phyloP scores from a whole-genome alignment of 2,797 vertebrate genomes.

The Coregonus ussuriensis region DNA sequence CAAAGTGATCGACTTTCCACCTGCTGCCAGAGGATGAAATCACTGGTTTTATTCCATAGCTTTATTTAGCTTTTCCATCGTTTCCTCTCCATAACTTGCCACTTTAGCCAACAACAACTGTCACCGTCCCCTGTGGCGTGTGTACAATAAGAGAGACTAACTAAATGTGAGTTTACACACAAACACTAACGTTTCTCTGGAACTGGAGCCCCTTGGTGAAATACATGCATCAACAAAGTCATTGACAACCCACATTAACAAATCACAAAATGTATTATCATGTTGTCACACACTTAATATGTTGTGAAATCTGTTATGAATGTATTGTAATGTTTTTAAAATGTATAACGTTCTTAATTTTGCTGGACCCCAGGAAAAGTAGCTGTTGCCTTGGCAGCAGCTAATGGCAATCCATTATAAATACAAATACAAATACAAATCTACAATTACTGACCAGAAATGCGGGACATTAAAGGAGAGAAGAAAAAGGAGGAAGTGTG shows the following conservation, averaged over 20 bases:
- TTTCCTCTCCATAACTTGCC: conserved; percentile 4
- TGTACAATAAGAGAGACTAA: conserved; percentile 8
- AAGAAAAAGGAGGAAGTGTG: conserved; percentile 26
- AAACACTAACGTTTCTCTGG: conserved; percentile 34
- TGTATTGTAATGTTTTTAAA: too few species aligned
- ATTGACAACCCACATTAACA: conserved; percentile 45
- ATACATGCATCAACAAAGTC: conserved; percentile 51
- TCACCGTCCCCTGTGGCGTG: conserved; percentile 10
- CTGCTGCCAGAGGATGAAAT: neutral
- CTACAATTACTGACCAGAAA: conserved; percentile 32
- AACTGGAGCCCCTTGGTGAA: conserved; percentile 27
- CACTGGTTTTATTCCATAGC: neutral
- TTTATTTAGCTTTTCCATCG: conserved; percentile 7
- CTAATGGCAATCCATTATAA: too few species aligned
- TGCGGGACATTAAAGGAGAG: conserved; percentile 27
- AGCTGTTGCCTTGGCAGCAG: too few species aligned
- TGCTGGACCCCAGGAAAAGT: too few species aligned
- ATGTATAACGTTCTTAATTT: too few species aligned
- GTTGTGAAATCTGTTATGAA: too few species aligned
- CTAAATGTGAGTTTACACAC: conserved; percentile 27
- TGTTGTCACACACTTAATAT: conserved; percentile 33
- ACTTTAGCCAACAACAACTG: conserved; percentile 20
- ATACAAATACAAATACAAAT: conserved; percentile 4
- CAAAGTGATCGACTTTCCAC: neutral
- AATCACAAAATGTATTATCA: conserved; percentile 34